Percentiles rank a stretch among this genome's conserved stretches.
Conservation (phyloP, 2,888 invertebrate genomes). For the Synergus gifuensis region DNA sequence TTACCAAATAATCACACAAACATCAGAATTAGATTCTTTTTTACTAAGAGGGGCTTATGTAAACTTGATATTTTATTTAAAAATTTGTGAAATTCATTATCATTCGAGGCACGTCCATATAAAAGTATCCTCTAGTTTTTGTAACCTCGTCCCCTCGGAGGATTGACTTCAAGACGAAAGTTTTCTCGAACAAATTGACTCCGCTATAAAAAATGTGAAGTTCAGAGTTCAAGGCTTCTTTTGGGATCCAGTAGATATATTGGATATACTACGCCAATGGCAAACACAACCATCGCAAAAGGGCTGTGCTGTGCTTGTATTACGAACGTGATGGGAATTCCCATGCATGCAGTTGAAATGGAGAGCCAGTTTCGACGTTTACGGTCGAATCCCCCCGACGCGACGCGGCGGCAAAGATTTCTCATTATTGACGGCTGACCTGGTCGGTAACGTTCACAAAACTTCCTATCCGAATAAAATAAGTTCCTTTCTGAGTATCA, state of each 20-base stretch:
- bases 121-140: not conserved
- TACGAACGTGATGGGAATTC: slow-evolving; percentile 70
- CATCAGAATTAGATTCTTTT: no score
- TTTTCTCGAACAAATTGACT: slow-evolving; percentile 27
- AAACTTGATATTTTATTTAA: not conserved
- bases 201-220: slow-evolving; percentile 5
- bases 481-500: slow-evolving; percentile 58
- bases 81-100: not conserved
- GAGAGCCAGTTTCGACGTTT: slow-evolving; percentile 50
- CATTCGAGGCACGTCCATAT: not conserved
- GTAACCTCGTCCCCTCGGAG: not conserved
- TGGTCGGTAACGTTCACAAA: slow-evolving; percentile 59
- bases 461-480: slow-evolving; percentile 68
- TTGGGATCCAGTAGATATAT: not conserved
- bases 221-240: not conserved
- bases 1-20: not conserved
- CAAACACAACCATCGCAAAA: slow-evolving; percentile 5
- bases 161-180: not conserved
- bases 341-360: slow-evolving; percentile 54
- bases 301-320: slow-evolving; percentile 59
- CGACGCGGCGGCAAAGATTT: slow-evolving; percentile 62
- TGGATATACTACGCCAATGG: slow-evolving; percentile 10
- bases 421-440: slow-evolving; percentile 72
- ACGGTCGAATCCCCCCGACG: slow-evolving; percentile 50
- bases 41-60: not conserved